Conservation (phyloP, 2,797 vertebrate species). For the Darevskia mixta region DNA sequence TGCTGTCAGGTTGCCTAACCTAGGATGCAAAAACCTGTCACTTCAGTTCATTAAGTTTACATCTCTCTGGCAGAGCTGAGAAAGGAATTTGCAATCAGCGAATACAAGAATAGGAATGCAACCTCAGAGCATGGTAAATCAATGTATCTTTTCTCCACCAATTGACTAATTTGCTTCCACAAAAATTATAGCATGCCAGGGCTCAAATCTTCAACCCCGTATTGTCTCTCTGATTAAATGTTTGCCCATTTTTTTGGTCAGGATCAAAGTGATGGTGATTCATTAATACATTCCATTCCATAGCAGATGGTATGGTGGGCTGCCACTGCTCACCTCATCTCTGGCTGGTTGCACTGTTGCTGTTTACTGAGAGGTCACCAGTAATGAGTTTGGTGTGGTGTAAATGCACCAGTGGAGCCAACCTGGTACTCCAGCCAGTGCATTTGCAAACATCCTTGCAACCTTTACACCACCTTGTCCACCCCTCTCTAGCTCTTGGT, state of each 20-base stretch:
- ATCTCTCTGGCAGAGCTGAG: conserved; percentile 60
- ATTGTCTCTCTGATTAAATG: conserved; percentile 71
- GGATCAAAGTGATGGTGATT: not conserved
- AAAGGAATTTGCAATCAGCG: conserved; percentile 66
- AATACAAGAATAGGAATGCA: conserved; percentile 60
- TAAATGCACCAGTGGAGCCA: no score
- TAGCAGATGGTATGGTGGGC: no score
- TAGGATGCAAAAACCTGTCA: conserved; percentile 52
- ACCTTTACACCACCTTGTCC: no score
- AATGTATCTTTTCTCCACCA: conserved; percentile 34
- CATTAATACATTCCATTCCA: not conserved
- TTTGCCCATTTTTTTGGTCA: conserved; percentile 69
- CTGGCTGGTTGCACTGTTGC: no score
- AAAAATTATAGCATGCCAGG: conserved; percentile 69
- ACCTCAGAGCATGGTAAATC: conserved; percentile 52
- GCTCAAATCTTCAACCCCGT: conserved; percentile 73
- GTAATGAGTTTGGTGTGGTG: no score
- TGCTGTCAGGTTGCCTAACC: conserved; percentile 48
- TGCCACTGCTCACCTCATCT: no score
- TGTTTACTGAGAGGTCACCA: no score
- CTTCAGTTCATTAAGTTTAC: conserved; percentile 69
- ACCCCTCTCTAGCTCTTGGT: no score
- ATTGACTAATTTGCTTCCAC: conserved; percentile 73
- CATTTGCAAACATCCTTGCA: no score
- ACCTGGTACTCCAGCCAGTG: no score